A percentile compares a stretch with the other conserved stretches of the same genome.
Evolutionary conservation across 1,140 invertebrate genomes (phyloP).

Genomic region (Drosophila biarmipes): DNA sequence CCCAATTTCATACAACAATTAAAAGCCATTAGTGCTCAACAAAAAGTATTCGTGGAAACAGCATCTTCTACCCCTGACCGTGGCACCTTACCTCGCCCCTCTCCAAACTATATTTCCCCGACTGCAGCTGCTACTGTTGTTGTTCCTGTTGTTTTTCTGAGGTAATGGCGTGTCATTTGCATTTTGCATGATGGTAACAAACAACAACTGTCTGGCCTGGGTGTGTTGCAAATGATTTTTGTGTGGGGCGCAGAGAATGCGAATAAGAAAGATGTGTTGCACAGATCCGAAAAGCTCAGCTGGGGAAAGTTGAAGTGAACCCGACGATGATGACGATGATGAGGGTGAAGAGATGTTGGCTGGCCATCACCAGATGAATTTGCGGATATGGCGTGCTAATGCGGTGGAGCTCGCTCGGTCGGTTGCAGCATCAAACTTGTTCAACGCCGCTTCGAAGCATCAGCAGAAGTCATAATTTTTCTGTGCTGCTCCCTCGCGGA

Average conservation of each 20-base stretch:
- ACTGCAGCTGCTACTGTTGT: slow-evolving; percentile 23
- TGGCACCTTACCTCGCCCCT: too few relatives aligned
- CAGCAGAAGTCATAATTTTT: slow-evolving; percentile 15
- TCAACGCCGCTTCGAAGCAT: slow-evolving; percentile 2
- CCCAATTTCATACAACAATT: slow-evolving; percentile 76
- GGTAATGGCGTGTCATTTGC: slow-evolving; percentile 78
- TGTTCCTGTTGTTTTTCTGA: slow-evolving; percentile 28
- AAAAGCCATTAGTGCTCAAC: slow-evolving; percentile 75
- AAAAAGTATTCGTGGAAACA: slow-evolving; percentile 58
- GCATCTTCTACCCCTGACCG: slow-evolving; percentile 38
- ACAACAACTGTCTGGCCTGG: slow-evolving; percentile 30
- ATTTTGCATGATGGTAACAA: slow-evolving; percentile 60
- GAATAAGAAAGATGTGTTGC: slow-evolving; percentile 18
- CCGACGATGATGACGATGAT: slow-evolving; percentile 12
- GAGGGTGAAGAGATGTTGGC: slow-evolving; percentile 3
- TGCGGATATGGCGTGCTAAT: slow-evolving; percentile 44
- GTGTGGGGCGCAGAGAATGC: slow-evolving; percentile 23
- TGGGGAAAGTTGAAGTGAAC: slow-evolving; percentile 27
- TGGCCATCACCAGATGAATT: slow-evolving; percentile 28
- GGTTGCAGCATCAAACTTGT: neutral
- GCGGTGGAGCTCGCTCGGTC: slow-evolving; percentile 15
- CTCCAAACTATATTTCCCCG: slow-evolving; percentile 6
- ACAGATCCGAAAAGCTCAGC: slow-evolving; percentile 26
- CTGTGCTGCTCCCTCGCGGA: slow-evolving; percentile 1
- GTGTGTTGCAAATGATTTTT: slow-evolving; percentile 29